These are phyloP conservation scores for Riparia riparia DNA, from an alignment of 2,113 vertebrate genomes.

Conservation along the genomic window DNA sequence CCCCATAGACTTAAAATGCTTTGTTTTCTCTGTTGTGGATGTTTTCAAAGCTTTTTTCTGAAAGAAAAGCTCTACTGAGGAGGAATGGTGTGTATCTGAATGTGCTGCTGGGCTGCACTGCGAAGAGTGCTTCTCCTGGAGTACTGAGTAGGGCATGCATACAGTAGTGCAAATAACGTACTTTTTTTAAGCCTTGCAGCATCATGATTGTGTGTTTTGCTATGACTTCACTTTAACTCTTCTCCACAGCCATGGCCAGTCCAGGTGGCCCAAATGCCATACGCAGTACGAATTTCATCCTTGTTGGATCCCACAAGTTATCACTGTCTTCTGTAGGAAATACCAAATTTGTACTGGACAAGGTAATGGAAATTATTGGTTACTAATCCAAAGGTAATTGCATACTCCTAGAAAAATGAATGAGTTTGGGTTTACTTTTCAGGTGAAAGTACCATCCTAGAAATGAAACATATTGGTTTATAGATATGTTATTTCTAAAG, in stretches of 20 bases:
- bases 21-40: background rate
- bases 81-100: background rate
- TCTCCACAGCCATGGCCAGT: conserved; percentile 85
- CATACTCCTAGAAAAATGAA: background rate
- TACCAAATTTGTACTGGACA: conserved; percentile 88
- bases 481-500: background rate
- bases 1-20: background rate
- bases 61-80: background rate
- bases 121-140: background rate
- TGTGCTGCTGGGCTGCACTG: background rate
- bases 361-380: conserved; percentile 79
- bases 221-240: background rate
- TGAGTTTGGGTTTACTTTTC: background rate
- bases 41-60: background rate
- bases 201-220: background rate
- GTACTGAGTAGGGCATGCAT: background rate
- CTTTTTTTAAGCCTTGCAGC: background rate
- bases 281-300: conserved; percentile 89
- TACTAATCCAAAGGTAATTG: background rate
- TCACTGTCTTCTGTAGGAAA: conserved; percentile 85
- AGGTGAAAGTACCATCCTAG: background rate
- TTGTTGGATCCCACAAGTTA: conserved; percentile 90
- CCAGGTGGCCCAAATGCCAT: conserved; percentile 89
- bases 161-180: background rate
- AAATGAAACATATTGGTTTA: background rate